phyloP scores from a whole-genome alignment of 2,113 vertebrate species.

The Sakesphorus luctuosus region DNA sequence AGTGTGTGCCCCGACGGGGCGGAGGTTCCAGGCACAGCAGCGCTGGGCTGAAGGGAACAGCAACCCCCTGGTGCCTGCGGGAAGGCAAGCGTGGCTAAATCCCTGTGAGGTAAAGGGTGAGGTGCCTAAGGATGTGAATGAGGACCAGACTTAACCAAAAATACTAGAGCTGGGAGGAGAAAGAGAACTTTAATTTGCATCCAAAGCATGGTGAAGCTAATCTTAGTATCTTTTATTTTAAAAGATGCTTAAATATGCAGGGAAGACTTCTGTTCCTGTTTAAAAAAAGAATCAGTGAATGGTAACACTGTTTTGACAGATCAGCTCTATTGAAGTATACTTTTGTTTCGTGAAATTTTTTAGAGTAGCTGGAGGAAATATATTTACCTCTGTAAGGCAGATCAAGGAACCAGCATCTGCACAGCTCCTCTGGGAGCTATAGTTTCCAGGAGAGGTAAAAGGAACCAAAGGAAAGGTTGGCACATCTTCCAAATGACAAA shows the following conservation, averaged over 20 bases:
- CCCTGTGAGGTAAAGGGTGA: not conserved
- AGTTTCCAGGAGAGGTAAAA: conserved; percentile 7
- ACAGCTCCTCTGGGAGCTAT: not conserved
- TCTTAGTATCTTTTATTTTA: conserved; percentile 46
- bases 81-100: not conserved
- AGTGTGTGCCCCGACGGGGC: fast-evolving
- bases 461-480: not conserved
- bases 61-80: not conserved
- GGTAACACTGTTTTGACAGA: conserved; percentile 47
- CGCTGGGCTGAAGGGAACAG: not conserved
- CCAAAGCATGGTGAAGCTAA: conserved; percentile 28
- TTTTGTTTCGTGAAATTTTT: conserved; percentile 8
- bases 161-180: not conserved
- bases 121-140: not conserved
- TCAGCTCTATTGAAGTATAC: not conserved
- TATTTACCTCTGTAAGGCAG: conserved; percentile 16
- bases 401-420: conserved; percentile 5
- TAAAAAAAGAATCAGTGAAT: conserved; percentile 1
- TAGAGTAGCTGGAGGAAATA: conserved; percentile 33
- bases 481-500: not conserved
- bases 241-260: conserved; percentile 57
- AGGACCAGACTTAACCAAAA: not conserved
- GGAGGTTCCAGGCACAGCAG: not conserved
- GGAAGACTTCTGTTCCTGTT: conserved; percentile 14
- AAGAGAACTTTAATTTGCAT: conserved; percentile 31